Evolutionary conservation across 2,113 vertebrate genomes (phyloP), one percentile per base, ranked within the genome.

Genomic region (Poeciliopsis retropinna): DNA sequence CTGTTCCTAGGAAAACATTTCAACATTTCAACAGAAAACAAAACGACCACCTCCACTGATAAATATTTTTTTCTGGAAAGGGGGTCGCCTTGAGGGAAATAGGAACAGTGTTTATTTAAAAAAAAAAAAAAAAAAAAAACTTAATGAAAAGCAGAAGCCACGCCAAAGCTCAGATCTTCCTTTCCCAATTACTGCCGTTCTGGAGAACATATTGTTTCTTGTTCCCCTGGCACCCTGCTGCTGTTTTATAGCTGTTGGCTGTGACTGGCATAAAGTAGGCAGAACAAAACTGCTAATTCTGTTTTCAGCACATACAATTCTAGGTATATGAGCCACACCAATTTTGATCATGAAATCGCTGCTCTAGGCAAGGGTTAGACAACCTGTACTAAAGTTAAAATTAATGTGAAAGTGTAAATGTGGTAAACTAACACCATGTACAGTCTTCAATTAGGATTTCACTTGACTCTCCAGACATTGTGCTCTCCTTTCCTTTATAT

Each of bases 181-280:
- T 78, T 25, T 82, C 44, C 85, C 85, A 88, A 75, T 92, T 91
- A 91, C 85, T 83, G 78, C 86, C 85, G 80, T 81, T 88, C 70
- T 89, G 73, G 62, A 81, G 76, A 82, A 76, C 81, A 72, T 88
- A 88, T 90, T 86, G 87, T 86, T 88, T 75, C 75, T 77, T 63
- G 69, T 76, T 90, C 77, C 77, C 82, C 66, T 80, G 90, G 85
- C 89, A 88, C 81, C 84, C 69, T 63, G 77, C 87, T 88, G 84
- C 76, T 85, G 39, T 88, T 91, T 92, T 91, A 88, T 87, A 91
- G 85, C 90, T 86, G 87, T 82, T 89, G 81, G 76, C 64, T 83
- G 76, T 91, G 82, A 89, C 81, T 83, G 83, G 64, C 65, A 66
- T 32, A 39, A 60, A 65, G 60, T 32, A 28, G n/a, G 1, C 12